phyloP scores from a whole-genome alignment of 2,797 vertebrate species.

The Novumbra hubbsi region DNA sequence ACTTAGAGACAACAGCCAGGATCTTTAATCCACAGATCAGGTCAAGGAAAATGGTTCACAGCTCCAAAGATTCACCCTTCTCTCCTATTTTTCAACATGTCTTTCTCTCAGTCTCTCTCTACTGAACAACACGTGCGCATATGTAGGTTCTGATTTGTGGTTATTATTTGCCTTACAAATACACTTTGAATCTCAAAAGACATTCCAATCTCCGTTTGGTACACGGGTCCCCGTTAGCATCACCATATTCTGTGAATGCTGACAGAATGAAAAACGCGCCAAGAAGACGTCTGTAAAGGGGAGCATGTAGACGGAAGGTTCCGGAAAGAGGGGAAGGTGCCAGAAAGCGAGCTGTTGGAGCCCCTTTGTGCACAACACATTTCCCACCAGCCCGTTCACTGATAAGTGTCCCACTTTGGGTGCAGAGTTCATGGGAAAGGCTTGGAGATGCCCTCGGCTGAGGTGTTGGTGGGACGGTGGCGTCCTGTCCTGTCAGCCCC shows the following conservation, averaged over 20 bases:
- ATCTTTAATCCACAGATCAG: slow-evolving; percentile 55
- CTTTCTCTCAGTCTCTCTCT: background rate
- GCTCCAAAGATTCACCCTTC: slow-evolving; percentile 35
- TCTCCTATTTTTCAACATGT: slow-evolving; percentile 19
- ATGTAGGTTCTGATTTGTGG: background rate
- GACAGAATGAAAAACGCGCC: background rate
- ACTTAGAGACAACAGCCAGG: slow-evolving; percentile 47
- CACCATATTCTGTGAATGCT: background rate
- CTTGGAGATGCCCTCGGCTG: slow-evolving; percentile 70
- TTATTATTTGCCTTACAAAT: too few species aligned
- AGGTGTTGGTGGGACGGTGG: slow-evolving; percentile 70
- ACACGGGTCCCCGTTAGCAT: background rate
- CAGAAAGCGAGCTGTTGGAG: background rate
- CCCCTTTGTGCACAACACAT: background rate
- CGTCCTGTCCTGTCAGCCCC: slow-evolving; percentile 70
- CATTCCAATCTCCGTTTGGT: background rate
- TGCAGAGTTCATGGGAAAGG: slow-evolving; percentile 76
- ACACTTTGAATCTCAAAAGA: background rate
- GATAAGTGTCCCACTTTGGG: background rate
- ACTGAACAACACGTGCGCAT: background rate
- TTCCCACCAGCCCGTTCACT: background rate
- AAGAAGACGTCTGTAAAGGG: background rate
- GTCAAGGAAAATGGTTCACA: slow-evolving; percentile 40
- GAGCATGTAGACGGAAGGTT: background rate
- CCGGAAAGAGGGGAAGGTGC: background rate